Conservation (phyloP, 2,888 invertebrate genomes). For the Drosophila mimica region DNA sequence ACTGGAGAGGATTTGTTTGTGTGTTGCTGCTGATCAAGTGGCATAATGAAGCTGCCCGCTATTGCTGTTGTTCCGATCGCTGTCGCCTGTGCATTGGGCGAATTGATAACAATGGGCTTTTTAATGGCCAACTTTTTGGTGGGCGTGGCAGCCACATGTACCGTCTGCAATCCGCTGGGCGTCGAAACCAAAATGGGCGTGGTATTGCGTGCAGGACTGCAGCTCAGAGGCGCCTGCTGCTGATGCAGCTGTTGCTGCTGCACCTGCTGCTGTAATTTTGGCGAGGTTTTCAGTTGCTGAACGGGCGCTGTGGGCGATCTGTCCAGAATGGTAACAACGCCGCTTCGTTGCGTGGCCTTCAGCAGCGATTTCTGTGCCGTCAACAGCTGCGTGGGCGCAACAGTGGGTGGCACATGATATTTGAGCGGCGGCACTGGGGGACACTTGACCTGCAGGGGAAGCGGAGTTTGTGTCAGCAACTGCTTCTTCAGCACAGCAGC, state of each 20-base stretch:
- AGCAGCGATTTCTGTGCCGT: slow-evolving; percentile 74
- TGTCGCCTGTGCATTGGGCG: slow-evolving; percentile 30
- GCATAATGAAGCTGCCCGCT: slow-evolving; percentile 49
- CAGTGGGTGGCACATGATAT: slow-evolving; percentile 73
- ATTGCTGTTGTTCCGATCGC: background rate
- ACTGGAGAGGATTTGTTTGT: slow-evolving; percentile 33
- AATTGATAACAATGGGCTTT: slow-evolving; percentile 78
- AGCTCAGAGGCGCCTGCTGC: slow-evolving; percentile 16
- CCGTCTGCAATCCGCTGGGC: slow-evolving; percentile 83
- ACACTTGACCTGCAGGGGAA: slow-evolving; percentile 61
- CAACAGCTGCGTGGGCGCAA: slow-evolving; percentile 21
- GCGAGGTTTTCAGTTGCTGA: slow-evolving; percentile 39
- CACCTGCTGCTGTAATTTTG: slow-evolving; percentile 29
- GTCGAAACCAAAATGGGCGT: slow-evolving; percentile 83
- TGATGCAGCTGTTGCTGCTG: slow-evolving; percentile 19
- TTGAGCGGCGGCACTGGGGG: slow-evolving; percentile 82
- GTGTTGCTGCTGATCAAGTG: slow-evolving; percentile 37
- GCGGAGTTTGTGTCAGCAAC: slow-evolving; percentile 31
- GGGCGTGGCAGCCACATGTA: slow-evolving; percentile 81
- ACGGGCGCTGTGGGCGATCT: slow-evolving; percentile 31
- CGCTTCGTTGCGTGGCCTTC: slow-evolving; percentile 61
- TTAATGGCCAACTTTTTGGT: slow-evolving; percentile 78
- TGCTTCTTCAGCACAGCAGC: slow-evolving; percentile 50
- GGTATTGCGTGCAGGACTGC: slow-evolving; percentile 60
- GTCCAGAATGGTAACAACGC: slow-evolving; percentile 47